Percentiles rank a stretch among this genome's conserved stretches.
These are phyloP conservation scores for Zingel zingel DNA, from an alignment of 2,113 vertebrate species.

Conservation along the genomic window DNA sequence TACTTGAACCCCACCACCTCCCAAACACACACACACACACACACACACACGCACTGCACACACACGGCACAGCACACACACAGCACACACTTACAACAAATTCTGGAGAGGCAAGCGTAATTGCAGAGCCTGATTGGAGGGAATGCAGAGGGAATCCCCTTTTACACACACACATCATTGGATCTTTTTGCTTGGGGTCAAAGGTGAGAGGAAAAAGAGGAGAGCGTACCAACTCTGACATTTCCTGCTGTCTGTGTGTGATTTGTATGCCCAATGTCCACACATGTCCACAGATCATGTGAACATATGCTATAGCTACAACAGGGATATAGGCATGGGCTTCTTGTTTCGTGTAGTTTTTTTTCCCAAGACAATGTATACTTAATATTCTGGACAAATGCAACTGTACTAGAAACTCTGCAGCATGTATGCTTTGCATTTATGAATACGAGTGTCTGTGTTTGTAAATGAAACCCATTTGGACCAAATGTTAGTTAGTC, in stretches of 20 bases:
- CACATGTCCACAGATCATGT: slow-evolving; percentile 39
- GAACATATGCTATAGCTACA: slow-evolving; percentile 16
- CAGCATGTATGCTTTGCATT: background rate
- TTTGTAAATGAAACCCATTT: slow-evolving; percentile 64
- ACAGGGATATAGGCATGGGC: background rate
- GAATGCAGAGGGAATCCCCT: slow-evolving; percentile 79
- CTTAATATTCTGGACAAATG: background rate
- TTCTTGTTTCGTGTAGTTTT: slow-evolving; percentile 5
- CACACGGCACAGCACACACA: slow-evolving; percentile 45
- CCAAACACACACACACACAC: slow-evolving; percentile 37
- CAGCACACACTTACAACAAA: slow-evolving; percentile 50
- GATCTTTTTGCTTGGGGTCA: slow-evolving; percentile 68
- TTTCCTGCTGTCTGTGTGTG: slow-evolving; percentile 59
- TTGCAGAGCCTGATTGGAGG: slow-evolving; percentile 76
- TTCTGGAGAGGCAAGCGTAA: slow-evolving; percentile 54
- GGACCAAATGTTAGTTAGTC: slow-evolving; percentile 63
- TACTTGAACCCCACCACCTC: slow-evolving; percentile 56
- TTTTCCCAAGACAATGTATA: background rate
- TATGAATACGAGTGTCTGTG: slow-evolving; percentile 39
- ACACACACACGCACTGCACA: slow-evolving; percentile 9
- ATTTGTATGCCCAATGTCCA: slow-evolving; percentile 32
- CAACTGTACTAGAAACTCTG: slow-evolving; percentile 10
- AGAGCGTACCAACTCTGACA: slow-evolving; percentile 50
- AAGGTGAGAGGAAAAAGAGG: slow-evolving; percentile 59
- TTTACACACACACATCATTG: slow-evolving; percentile 54